Percentiles rank a stretch among this genome's conserved stretches.
These are phyloP conservation scores for Sminthopsis crassicaudata DNA, from an alignment of 2,113 vertebrate genomes.

Conservation along the genomic window DNA sequence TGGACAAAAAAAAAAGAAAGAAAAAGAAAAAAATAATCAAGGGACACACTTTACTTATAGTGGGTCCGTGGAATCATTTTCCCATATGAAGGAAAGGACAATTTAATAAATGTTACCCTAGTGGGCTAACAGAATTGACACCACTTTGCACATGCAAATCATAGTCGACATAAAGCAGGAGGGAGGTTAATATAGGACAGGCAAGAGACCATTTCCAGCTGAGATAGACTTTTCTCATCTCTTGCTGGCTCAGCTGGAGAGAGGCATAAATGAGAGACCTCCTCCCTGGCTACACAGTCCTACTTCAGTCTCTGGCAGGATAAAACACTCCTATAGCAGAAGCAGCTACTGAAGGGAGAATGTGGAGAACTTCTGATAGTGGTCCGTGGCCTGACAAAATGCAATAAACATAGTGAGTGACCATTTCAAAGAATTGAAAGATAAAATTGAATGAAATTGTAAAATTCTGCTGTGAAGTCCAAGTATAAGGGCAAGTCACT, in stretches of 20 bases:
- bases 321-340: neutral
- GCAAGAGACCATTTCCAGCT: neutral
- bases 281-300: neutral
- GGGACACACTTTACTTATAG: slow-evolving; percentile 9
- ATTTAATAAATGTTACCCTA: slow-evolving; percentile 4
- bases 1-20: neutral
- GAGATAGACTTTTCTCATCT: neutral
- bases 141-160: slow-evolving; percentile 16
- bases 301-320: neutral
- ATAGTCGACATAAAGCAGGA: neutral
- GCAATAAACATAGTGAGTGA: neutral
- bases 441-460: neutral
- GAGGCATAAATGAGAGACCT: neutral
- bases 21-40: neutral
- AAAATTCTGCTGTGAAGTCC: neutral
- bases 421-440: neutral
- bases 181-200: neutral
- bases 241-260: neutral
- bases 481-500: neutral
- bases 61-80: neutral
- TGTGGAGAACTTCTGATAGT: neutral
- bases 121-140: slow-evolving; percentile 7
- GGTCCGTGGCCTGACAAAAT: neutral
- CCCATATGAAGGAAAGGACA: slow-evolving; percentile 25
- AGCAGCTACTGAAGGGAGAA: neutral